These are phyloP conservation scores for Symphodus melops DNA, from an alignment of 2,113 vertebrate genomes.

Conservation along the genomic window DNA sequence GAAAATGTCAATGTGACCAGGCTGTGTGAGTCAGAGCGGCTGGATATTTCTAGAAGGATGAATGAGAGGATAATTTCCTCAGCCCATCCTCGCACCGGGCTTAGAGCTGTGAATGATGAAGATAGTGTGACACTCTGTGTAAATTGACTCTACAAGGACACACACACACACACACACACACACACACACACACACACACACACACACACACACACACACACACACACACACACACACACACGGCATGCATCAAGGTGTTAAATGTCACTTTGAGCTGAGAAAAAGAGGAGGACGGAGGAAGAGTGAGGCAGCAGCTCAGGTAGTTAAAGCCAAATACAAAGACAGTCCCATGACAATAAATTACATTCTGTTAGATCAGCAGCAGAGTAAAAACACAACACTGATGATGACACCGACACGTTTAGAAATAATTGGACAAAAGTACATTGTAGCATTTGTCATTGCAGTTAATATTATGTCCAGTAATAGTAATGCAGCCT, in stretches of 20 bases:
- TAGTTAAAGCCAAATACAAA: slow-evolving; percentile 44
- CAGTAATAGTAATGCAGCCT: background rate
- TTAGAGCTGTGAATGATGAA: slow-evolving; percentile 38
- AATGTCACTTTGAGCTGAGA: slow-evolving; percentile 51
- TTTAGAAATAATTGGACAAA: no score
- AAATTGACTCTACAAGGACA: slow-evolving; percentile 42
- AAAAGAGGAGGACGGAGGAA: slow-evolving; percentile 39
- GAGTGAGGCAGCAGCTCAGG: slow-evolving; percentile 46
- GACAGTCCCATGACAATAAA: slow-evolving; percentile 50
- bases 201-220: background rate
- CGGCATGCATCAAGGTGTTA: slow-evolving; percentile 7
- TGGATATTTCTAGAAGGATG: slow-evolving; percentile 44
- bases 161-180: background rate
- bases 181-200: background rate
- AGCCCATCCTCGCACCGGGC: slow-evolving; percentile 21
- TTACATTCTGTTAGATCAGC: slow-evolving; percentile 35
- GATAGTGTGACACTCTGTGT: slow-evolving; percentile 46
- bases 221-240: background rate
- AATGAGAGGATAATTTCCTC: slow-evolving; percentile 6
- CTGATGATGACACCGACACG: no score
- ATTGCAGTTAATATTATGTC: background rate
- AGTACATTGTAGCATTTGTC: no score
- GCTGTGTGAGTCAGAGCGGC: background rate
- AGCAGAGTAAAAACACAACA: background rate
- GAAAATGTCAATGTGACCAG: background rate